Evolutionary conservation across 1,140 invertebrate genomes (phyloP).

Genomic region (Pogonognathellus flavescens): DNA sequence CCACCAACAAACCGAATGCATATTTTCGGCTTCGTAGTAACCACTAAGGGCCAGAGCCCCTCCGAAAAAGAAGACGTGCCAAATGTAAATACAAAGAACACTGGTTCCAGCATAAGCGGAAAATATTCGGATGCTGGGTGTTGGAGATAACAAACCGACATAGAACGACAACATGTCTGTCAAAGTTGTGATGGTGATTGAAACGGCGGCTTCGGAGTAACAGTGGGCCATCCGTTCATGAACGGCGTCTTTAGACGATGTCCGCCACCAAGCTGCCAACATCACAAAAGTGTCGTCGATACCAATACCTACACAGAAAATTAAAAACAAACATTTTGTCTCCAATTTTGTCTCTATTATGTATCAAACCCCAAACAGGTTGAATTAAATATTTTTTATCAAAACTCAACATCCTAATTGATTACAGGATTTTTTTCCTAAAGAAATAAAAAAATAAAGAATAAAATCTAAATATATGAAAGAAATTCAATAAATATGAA

Average conservation of each 20-base stretch:
- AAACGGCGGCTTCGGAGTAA: slow-evolving; percentile 69
- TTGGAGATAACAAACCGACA: slow-evolving; percentile 93
- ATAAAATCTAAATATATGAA: no score
- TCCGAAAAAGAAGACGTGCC: slow-evolving; percentile 96
- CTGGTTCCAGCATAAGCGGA: slow-evolving; percentile 93
- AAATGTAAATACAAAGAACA: slow-evolving; percentile 92
- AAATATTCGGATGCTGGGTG: slow-evolving; percentile 94
- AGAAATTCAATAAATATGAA: no score
- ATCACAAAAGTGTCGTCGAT: slow-evolving; percentile 37
- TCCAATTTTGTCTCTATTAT: no score
- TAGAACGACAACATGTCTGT: slow-evolving; percentile 97
- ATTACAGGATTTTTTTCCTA: no score
- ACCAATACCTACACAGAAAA: slow-evolving; percentile 4
- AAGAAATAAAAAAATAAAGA: background rate
- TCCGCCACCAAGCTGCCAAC: slow-evolving; percentile 14
- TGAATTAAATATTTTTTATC: no score
- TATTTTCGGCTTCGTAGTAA: slow-evolving; percentile 85
- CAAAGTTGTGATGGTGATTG: slow-evolving; percentile 96
- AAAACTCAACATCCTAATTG: no score
- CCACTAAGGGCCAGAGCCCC: slow-evolving; percentile 85
- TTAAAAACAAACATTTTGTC: background rate
- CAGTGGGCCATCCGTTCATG: slow-evolving; percentile 18
- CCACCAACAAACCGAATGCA: slow-evolving; percentile 83
- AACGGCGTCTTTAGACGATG: background rate
- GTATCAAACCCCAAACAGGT: no score